Percentiles rank a stretch among this genome's conserved stretches.
Evolutionary conservation across 2,888 invertebrate genomes (phyloP).

Genomic region (Andrena haemorrhoa): DNA sequence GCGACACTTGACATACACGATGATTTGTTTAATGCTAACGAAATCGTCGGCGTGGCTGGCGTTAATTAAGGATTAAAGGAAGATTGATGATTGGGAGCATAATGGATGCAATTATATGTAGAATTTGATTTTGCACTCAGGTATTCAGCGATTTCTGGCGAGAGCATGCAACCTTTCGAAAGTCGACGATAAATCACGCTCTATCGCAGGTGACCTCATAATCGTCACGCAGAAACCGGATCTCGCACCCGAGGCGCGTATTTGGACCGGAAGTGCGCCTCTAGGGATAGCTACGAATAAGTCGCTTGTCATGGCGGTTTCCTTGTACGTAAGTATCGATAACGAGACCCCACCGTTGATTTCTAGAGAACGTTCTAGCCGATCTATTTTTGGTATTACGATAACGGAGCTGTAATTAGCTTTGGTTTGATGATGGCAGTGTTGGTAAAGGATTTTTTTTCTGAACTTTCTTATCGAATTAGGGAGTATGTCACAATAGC

Average conservation of each 20-base stretch:
- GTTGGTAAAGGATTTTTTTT: slow-evolving; percentile 1
- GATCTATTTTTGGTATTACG: slow-evolving; percentile 36
- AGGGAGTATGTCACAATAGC: not conserved
- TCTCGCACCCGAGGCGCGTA: slow-evolving; percentile 71
- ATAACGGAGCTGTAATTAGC: slow-evolving; percentile 29
- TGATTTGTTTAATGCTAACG: not conserved
- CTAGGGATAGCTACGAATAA: slow-evolving; percentile 69
- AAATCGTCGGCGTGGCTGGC: not conserved
- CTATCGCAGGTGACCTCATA: slow-evolving; percentile 61
- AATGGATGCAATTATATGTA: not conserved
- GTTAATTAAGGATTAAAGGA: too few relatives aligned
- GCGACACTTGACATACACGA: not conserved
- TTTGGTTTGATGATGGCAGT: not conserved
- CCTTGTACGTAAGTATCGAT: slow-evolving; percentile 44
- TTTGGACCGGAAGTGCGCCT: slow-evolving; percentile 75
- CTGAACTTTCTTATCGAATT: not conserved
- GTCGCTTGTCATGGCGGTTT: slow-evolving; percentile 42
- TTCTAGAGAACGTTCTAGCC: slow-evolving; percentile 30
- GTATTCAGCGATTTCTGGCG: slow-evolving; percentile 34
- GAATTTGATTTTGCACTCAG: slow-evolving; percentile 26
- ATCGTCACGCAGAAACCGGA: slow-evolving; percentile 70
- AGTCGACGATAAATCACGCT: slow-evolving; percentile 53
- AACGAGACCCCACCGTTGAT: slow-evolving; percentile 31
- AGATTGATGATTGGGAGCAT: too few relatives aligned
- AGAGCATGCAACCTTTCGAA: slow-evolving; percentile 53